phyloP scores from a whole-genome alignment of 2,888 invertebrate genomes.

The Epistrophe eligans region DNA sequence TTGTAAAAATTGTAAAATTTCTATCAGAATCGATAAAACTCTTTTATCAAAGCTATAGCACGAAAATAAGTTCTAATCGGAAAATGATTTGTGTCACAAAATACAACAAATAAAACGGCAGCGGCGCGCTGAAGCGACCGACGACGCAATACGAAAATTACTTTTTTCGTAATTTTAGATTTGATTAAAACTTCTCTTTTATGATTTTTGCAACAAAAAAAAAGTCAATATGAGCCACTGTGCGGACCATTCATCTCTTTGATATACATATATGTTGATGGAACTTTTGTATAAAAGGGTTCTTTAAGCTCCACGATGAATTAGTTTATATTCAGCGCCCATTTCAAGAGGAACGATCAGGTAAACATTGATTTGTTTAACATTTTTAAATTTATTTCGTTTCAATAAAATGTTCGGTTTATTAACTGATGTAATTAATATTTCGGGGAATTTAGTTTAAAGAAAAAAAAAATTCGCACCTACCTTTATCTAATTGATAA shows the following conservation, averaged over 20 bases:
- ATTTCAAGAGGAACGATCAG: slow-evolving; percentile 34
- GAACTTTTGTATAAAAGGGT: slow-evolving; percentile 17
- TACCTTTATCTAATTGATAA: background rate
- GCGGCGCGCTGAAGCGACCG: too few relatives aligned
- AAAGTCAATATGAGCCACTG: too few relatives aligned
- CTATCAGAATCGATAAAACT: too few relatives aligned
- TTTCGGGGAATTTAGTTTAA: background rate
- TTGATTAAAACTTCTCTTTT: too few relatives aligned
- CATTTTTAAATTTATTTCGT: background rate
- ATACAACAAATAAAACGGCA: too few relatives aligned
- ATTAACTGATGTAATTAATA: background rate
- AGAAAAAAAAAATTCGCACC: background rate
- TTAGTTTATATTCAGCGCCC: slow-evolving; percentile 34
- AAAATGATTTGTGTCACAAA: too few relatives aligned
- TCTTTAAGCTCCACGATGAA: background rate
- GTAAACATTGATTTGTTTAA: slow-evolving; percentile 33
- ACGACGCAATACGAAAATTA: too few relatives aligned
- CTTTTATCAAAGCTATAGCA: too few relatives aligned
- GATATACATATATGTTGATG: accelerated
- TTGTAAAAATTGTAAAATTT: too few relatives aligned
- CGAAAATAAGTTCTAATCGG: too few relatives aligned
- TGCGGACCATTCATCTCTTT: background rate
- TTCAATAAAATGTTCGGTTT: background rate
- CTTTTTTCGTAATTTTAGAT: too few relatives aligned
- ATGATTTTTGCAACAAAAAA: too few relatives aligned